A percentile compares a stretch with the other conserved stretches of the same genome.
phyloP scores from a whole-genome alignment of 2,113 vertebrate genomes.

The Bos taurus region DNA sequence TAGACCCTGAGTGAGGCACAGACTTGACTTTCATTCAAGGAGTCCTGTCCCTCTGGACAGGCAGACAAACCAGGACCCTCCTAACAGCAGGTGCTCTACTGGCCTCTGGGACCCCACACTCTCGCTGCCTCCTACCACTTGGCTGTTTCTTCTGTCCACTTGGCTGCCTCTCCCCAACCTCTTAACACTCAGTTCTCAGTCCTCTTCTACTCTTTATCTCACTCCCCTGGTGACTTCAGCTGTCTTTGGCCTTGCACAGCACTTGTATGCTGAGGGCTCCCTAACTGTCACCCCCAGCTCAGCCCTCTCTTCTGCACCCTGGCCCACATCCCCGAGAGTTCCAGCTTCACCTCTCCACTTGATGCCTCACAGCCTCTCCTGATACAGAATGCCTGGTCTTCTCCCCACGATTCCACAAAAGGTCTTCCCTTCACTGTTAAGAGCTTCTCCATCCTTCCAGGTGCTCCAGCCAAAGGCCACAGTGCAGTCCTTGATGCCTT shows the following conservation, averaged over 20 bases:
- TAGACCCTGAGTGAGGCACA: not conserved
- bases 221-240: not conserved
- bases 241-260: not conserved
- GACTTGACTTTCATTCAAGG: not conserved
- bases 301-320: not conserved
- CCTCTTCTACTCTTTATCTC: not conserved
- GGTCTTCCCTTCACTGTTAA: not conserved
- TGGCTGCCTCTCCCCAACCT: not conserved
- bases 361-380: not conserved
- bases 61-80: not conserved
- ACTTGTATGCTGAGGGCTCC: not conserved
- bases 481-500: not conserved
- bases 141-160: not conserved
- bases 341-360: not conserved
- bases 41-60: not conserved
- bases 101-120: accelerated
- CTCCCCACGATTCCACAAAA: not conserved
- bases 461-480: not conserved
- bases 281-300: not conserved
- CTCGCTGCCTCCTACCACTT: too few species aligned
- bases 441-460: not conserved
- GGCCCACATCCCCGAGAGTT: not conserved
- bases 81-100: accelerated
- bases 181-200: not conserved
- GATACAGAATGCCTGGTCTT: not conserved